Evolutionary conservation across 2,113 vertebrate species (phyloP), one percentile per base, ranked within the genome.

Genomic region (Ariopsis seemanni): DNA sequence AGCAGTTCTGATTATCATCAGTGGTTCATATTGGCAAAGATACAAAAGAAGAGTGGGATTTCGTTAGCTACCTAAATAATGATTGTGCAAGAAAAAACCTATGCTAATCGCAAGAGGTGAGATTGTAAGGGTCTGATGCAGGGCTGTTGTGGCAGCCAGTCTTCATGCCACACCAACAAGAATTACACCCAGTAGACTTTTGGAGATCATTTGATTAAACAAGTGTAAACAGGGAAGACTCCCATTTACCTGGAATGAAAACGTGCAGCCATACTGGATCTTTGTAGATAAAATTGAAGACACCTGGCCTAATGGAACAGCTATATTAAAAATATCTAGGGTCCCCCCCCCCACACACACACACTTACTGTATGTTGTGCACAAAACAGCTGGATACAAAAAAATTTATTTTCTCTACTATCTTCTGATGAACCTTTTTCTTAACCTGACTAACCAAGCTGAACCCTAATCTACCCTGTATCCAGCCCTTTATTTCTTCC

Each of bases 21-120:
- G 22, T 80, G 60, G 2, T 17, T 22, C 5, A 48, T 34, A 11
- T 34, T 63, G 18, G 25, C 11, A 57, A 48, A 62, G 53, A 17
- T 17, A 63, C 25, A 71, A 82, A 74, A 85, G 53, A 83, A 58
- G 7, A 50, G 18, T 42, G 60, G 60, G 63, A 78, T 78, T 83
- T 52, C 71, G 4, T 80, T 27, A 6, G n/a, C n/a, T 58, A 55
- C 3, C n/a, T 80, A 30, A 58, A 80, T 58, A 80, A 30, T 0
- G 2, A 30, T 58, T 34, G n/a, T 20, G 53, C 53, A 27, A 79
- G 52, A 12, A 1, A 8, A 78, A 55, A 5, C 83, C 60, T 63
- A 15, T 55, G n/a, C 69, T 50, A 55, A 18, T 67, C 17, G 4
- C 75, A 42, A 58, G 62, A 34, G 62, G 25, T 25, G 42, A 62